phyloP scores from a whole-genome alignment of 2,797 vertebrate genomes.

The Gymnodraco acuticeps region DNA sequence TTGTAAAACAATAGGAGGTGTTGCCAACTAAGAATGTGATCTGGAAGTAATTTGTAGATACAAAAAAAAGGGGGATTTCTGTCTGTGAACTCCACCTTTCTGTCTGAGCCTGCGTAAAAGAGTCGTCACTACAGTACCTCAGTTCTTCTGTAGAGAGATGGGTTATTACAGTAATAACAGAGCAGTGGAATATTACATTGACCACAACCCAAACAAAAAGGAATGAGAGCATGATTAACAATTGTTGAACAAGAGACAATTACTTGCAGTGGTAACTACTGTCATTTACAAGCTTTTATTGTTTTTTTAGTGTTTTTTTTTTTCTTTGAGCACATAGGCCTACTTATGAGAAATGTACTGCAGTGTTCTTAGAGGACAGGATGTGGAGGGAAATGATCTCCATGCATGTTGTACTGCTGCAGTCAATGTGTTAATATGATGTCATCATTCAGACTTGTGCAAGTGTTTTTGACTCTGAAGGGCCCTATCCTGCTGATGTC shows the following conservation, averaged over 20 bases:
- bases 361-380: background rate
- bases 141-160: conserved; percentile 12
- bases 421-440: background rate
- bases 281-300: background rate
- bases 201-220: background rate
- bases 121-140: conserved; percentile 27
- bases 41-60: conserved; percentile 65
- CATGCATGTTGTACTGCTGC: background rate
- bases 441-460: background rate
- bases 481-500: no score
- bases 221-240: background rate
- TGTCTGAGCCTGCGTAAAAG: conserved; percentile 24
- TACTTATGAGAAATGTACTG: background rate
- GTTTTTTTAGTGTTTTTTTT: background rate
- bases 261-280: background rate
- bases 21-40: conserved; percentile 36
- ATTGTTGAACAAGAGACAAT: background rate
- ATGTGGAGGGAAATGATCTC: background rate
- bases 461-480: background rate
- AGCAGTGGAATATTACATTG: conserved; percentile 20
- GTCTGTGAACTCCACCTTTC: conserved; percentile 20
- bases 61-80: conserved; percentile 40
- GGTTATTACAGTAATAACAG: conserved; percentile 22
- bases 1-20: conserved; percentile 20
- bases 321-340: background rate